Percentiles rank a stretch among this genome's conserved stretches.
Conservation (phyloP, 2,797 vertebrate genomes). For the Coilia nasus region DNA sequence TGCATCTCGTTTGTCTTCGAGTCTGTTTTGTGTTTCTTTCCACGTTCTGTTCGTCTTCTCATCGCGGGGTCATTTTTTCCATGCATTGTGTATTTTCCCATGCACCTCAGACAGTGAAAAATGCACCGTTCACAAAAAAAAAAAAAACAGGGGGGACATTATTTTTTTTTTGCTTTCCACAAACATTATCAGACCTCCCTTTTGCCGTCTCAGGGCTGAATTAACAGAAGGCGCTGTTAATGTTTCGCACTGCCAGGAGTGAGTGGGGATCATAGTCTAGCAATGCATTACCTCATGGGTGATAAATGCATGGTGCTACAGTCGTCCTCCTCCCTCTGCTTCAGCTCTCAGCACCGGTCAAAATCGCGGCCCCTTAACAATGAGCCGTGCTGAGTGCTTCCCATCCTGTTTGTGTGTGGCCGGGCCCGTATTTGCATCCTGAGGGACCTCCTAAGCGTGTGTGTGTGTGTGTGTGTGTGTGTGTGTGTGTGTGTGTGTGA, state of each 20-base stretch:
- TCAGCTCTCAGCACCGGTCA: background rate
- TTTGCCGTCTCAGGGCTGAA: background rate
- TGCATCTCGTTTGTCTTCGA: background rate
- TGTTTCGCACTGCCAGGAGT: background rate
- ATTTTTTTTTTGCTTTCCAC: too few relatives aligned
- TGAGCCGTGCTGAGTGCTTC: slow-evolving; percentile 51
- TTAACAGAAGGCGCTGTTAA: background rate
- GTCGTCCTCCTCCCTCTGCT: background rate
- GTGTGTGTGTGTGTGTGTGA: background rate
- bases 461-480: slow-evolving; percentile 28
- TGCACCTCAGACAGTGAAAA: slow-evolving; percentile 9
- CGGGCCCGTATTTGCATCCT: slow-evolving; percentile 2
- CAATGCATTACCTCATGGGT: slow-evolving; percentile 20
- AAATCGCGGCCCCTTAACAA: slow-evolving; percentile 36
- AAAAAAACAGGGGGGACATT: too few relatives aligned
- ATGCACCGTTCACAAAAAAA: background rate
- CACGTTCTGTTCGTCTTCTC: background rate
- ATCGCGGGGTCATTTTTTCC: background rate
- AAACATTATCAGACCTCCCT: background rate
- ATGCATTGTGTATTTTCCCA: slow-evolving; percentile 1
- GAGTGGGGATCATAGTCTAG: slow-evolving; percentile 16
- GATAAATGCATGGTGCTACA: background rate
- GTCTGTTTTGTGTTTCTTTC: background rate
- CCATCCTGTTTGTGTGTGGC: slow-evolving; percentile 67
- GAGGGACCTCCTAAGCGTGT: slow-evolving; percentile 13